Evolutionary conservation across 2,797 vertebrate species (phyloP).

Genomic region (Gadopsis marmoratus): DNA sequence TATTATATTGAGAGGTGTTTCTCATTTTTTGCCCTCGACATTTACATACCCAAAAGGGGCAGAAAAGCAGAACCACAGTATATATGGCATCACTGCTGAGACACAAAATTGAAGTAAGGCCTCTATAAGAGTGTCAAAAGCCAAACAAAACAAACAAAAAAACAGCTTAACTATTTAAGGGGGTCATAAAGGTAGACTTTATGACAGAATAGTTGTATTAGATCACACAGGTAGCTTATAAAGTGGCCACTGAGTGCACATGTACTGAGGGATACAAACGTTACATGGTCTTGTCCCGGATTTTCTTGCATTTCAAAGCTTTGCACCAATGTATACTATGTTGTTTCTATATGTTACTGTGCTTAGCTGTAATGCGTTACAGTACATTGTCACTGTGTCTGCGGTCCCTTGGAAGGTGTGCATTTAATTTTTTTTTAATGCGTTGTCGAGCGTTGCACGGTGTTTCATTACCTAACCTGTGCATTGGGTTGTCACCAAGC

Average conservation of each 20-base stretch:
- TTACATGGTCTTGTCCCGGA: background rate
- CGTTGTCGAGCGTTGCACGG: conserved; percentile 5
- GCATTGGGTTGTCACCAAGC: conserved; percentile 52
- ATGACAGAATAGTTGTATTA: background rate
- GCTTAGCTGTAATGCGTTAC: conserved; percentile 26
- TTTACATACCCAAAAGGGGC: background rate
- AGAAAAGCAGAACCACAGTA: background rate
- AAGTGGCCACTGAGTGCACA: background rate
- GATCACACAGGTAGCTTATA: background rate
- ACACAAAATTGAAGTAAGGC: background rate
- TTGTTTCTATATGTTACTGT: conserved; percentile 4
- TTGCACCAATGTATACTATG: conserved; percentile 30
- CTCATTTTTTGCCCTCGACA: background rate
- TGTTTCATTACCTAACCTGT: conserved; percentile 41
- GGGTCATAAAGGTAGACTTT: background rate
- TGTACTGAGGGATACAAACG: background rate
- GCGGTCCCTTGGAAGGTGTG: background rate
- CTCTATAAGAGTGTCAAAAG: background rate
- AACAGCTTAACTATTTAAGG: background rate
- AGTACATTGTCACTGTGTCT: conserved; percentile 21
- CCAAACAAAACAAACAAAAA: no score
- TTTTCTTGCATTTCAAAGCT: conserved; percentile 38
- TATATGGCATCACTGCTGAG: background rate
- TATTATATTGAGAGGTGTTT: background rate
- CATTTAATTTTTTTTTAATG: background rate